Evolutionary conservation across 2,888 invertebrate genomes (phyloP), one percentile per base, ranked within the genome.

Genomic region (Andrena praecox): DNA sequence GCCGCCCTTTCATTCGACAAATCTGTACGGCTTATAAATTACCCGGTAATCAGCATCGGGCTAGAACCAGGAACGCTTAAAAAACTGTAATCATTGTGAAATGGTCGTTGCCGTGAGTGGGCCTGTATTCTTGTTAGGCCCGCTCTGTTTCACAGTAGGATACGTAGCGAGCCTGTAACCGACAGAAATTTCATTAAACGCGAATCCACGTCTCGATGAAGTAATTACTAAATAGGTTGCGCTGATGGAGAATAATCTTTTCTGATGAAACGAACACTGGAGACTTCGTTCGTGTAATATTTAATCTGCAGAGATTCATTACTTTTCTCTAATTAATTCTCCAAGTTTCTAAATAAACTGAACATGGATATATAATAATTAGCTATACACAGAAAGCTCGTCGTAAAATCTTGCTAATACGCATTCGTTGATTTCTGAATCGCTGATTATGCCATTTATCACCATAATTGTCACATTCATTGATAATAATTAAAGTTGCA

Each of bases 1-100:
- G 70, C 72, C 82, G 72, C 42, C 78, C 77, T 75, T 31, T 84
- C 76, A 52, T 80, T 80, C 59, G 70, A 80, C 73, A 80, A 86
- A 75, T 75, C 33, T 54, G 72, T 71, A 52, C 60, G 77, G 12
- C 54, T 71, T 63, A 68, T 63, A 75, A 75, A 75, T 66, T 78
- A 27, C n/a, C n/a, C 48, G 50, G 24, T 27, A 62, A 56, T 80
- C 62, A 63, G 54, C 33, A 72, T 56, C 48, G 0, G 10, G 20
- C 20, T 33, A 59, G 33, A 78, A 67, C n/a, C 70, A 5, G 42
- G 20, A 12, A 29, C 27, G 0, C 2, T 5, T 7, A 56, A 27
- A 33, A 54, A n/a, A 54, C 60, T 31, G 50, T 24, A 73, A 73
- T 72, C 31, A 42, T 50, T 33, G 24, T 54, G 24, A 64, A 67